Base-by-base conservation (phyloP, 2,888 invertebrate genomes). In the Drosophila kanekoi region DNA sequence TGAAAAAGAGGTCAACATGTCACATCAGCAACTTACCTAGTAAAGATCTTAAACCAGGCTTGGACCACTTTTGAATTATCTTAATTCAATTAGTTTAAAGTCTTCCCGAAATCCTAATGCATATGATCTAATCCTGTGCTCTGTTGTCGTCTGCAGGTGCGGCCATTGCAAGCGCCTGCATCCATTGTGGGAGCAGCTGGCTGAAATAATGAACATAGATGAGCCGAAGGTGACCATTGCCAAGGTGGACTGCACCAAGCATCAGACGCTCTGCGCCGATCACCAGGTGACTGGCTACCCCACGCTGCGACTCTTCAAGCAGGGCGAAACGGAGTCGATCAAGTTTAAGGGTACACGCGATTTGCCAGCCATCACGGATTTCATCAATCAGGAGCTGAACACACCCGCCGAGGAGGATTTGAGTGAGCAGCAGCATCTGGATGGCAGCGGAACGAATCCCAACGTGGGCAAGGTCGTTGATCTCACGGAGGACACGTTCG, bases 231-330 rank as follows among this genome's bases (percentile, higher is more conserved):
- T 97, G 38, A 94, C 94, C 62, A 95, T 98, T 72, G 95, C 96
- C 13, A 97, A 97, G 92, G 94, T 98, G 32, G 98, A 98, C 91
- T 98, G 98, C 88, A 96, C 97, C 51, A 94, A 95, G 77, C 94
- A 95, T 89, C 94, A 95, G 71, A 93, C 94, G 13, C 93, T 96
- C 2, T 98, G 98, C 91, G 94, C 94, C 53, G 94, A 95, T 77
- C 96, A 96, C 90, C 96, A 96, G 80, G 95, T 98, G 45, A 96
- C 92, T 5, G 92, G 97, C 35, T 98, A 97, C 91, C 98, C 98
- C 0, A 96, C 97, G 4, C 92, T 98, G 13, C 95, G 96, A 75
- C 96, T 96, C 89, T 97, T 96, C 92, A 95, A 95, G 91, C 93
- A 93, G 71, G 96, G 95, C 23, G 94, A 94, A 51, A 92, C 92